These are phyloP conservation scores for Amphimallon solstitiale DNA, from an alignment of 2,888 invertebrate species.

Conservation along the genomic window DNA sequence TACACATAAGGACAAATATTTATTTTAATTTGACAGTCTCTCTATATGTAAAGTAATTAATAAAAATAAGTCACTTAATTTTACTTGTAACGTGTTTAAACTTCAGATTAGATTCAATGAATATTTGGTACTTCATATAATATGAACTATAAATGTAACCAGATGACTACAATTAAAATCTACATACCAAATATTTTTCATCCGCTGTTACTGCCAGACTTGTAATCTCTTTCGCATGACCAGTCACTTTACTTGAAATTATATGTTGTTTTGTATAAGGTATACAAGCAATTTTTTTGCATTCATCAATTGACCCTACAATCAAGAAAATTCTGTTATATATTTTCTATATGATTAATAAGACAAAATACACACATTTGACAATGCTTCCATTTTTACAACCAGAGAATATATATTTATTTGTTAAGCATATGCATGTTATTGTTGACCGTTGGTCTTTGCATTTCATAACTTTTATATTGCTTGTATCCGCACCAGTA, in stretches of 20 bases:
- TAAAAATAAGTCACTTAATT: too few relatives aligned
- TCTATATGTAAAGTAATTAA: too few relatives aligned
- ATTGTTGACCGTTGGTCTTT: constrained; percentile 82
- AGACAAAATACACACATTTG: constrained; percentile 73
- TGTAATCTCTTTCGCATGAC: constrained; percentile 65
- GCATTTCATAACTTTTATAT: constrained; percentile 70
- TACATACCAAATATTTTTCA: constrained; percentile 79
- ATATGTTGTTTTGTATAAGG: constrained; percentile 60
- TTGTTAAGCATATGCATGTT: constrained; percentile 83
- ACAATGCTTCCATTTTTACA: constrained; percentile 89
- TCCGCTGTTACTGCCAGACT: constrained; percentile 81
- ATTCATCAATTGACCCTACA: constrained; percentile 70
- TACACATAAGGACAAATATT: too few relatives aligned
- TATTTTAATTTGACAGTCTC: too few relatives aligned
- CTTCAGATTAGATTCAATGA: too few relatives aligned
- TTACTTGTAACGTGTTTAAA: too few relatives aligned
- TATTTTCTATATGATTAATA: too few relatives aligned
- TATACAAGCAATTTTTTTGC: constrained; percentile 69
- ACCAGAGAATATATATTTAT: constrained; percentile 78
- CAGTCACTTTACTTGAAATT: constrained; percentile 49
- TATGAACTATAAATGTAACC: too few relatives aligned
- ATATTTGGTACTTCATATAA: too few relatives aligned
- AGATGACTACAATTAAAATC: too few relatives aligned
- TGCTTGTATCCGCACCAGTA: constrained; percentile 60
- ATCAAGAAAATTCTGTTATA: constrained; percentile 26